Percentiles rank a stretch among this genome's conserved stretches.
Evolutionary conservation across 1,140 invertebrate genomes (phyloP).

Genomic region (Aphaenogaster rudis): DNA sequence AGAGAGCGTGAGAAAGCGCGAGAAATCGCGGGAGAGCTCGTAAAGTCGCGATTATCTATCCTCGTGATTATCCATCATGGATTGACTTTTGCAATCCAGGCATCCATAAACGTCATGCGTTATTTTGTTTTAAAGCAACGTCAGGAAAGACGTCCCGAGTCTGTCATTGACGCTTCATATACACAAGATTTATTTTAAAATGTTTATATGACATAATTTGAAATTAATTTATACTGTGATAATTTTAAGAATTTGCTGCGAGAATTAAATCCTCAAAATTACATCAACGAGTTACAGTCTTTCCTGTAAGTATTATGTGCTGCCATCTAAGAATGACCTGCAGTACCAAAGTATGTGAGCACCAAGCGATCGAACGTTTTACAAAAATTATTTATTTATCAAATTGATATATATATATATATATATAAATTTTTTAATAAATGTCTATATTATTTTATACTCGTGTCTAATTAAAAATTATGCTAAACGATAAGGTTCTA

Average conservation of each 20-base stretch:
- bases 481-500: background rate
- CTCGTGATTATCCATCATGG: background rate
- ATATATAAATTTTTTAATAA: conserved; percentile 12
- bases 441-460: background rate
- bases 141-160: background rate
- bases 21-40: background rate
- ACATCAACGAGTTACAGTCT: background rate
- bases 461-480: conserved; percentile 24
- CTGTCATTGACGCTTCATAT: background rate
- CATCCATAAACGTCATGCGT: background rate
- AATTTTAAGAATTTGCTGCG: background rate
- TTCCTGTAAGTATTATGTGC: conserved; percentile 43
- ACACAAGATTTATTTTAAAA: background rate
- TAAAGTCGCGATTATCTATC: conserved; percentile 2
- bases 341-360: background rate
- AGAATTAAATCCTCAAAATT: conserved; percentile 1
- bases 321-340: conserved; percentile 60
- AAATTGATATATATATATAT: conserved; percentile 9
- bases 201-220: background rate
- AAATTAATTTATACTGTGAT: conserved; percentile 11
- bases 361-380: background rate
- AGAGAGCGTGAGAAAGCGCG: conserved; percentile 13
- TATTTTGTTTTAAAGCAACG: background rate
- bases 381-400: background rate
- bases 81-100: background rate